Percentiles rank a stretch among this genome's conserved stretches.
Evolutionary conservation across 2,888 invertebrate species (phyloP).

Genomic region (Idaea biselata): DNA sequence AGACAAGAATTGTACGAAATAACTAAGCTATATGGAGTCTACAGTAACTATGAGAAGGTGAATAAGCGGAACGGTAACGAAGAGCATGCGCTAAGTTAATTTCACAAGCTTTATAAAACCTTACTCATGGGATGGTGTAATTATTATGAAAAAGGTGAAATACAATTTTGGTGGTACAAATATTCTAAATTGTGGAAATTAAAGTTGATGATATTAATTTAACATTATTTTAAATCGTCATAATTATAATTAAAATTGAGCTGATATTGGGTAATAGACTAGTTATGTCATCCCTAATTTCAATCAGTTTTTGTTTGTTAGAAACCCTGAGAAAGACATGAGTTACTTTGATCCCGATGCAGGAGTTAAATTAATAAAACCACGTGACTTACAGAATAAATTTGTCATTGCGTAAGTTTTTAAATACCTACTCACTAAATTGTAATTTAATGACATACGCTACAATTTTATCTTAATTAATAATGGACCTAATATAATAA

Average conservation of each 20-base stretch:
- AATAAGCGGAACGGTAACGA: background rate
- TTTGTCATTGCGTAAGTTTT: too few relatives aligned
- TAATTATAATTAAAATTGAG: too few relatives aligned
- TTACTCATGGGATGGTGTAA: slow-evolving; percentile 3
- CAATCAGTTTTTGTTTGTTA: too few relatives aligned
- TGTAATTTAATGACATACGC: background rate
- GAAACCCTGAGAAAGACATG: too few relatives aligned
- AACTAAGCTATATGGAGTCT: background rate
- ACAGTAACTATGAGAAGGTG: background rate
- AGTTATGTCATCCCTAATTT: too few relatives aligned
- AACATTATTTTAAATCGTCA: background rate
- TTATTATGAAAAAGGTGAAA: background rate
- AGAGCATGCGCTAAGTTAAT: slow-evolving; percentile 11
- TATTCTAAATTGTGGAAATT: background rate
- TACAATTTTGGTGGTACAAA: background rate
- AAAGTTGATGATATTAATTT: background rate
- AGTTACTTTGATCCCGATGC: too few relatives aligned
- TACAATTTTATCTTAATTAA: background rate
- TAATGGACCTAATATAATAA: background rate
- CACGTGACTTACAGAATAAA: too few relatives aligned
- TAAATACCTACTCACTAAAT: too few relatives aligned
- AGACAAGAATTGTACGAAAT: background rate
- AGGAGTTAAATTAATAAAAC: too few relatives aligned
- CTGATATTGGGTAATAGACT: too few relatives aligned
- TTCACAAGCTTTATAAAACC: background rate